A percentile compares a stretch with the other conserved stretches of the same genome.
phyloP scores from a whole-genome alignment of 2,888 invertebrate genomes.

The Acleris emargana region DNA sequence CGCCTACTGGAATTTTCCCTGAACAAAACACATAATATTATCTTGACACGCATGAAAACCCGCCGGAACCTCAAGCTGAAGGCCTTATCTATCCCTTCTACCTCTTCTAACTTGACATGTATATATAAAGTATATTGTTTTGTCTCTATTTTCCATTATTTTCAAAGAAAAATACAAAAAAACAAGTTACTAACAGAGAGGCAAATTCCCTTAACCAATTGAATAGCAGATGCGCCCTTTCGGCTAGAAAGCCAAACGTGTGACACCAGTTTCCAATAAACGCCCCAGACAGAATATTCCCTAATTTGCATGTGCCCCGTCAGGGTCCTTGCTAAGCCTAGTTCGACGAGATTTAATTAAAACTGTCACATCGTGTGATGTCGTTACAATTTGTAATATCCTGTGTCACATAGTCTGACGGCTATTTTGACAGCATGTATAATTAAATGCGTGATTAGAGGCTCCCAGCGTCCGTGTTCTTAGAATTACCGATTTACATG shows the following conservation, averaged over 20 bases:
- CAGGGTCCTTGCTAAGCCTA: slow-evolving; percentile 25
- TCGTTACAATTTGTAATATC: slow-evolving; percentile 32
- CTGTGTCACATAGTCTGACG: slow-evolving; percentile 22
- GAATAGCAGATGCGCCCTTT: no score
- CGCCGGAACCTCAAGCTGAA: no score
- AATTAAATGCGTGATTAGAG: slow-evolving; percentile 22
- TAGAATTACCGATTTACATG: slow-evolving; percentile 5
- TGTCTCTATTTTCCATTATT: no score
- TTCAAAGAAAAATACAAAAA: no score
- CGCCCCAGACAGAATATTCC: slow-evolving; percentile 9
- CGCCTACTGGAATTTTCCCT: no score
- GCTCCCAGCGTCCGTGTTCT: slow-evolving; percentile 5
- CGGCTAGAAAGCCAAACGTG: neutral
- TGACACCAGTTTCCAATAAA: slow-evolving; percentile 27
- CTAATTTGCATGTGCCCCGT: slow-evolving; percentile 29
- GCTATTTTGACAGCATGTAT: slow-evolving; percentile 9
- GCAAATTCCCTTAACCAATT: no score
- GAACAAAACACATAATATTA: no score
- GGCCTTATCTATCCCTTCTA: no score
- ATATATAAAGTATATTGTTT: no score
- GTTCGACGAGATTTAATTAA: slow-evolving; percentile 34
- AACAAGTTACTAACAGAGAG: no score
- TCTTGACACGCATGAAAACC: no score
- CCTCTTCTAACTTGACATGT: no score
- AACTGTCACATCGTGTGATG: slow-evolving; percentile 29